phyloP scores from a whole-genome alignment of 1,140 invertebrate species.

The Mercenaria mercenaria region DNA sequence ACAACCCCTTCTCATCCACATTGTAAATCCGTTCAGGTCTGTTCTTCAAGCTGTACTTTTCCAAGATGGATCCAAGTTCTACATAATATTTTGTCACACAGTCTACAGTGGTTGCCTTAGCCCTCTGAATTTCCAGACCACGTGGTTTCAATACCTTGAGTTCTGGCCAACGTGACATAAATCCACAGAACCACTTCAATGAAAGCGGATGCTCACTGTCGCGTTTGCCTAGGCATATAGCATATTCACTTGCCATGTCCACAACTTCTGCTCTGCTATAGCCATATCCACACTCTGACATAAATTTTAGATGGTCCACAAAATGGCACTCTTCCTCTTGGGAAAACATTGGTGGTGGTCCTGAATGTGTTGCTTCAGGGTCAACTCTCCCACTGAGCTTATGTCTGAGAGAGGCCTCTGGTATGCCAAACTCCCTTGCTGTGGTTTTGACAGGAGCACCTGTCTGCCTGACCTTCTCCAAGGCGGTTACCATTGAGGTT shows the following conservation, averaged over 20 bases:
- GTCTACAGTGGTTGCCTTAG: slow-evolving; percentile 25
- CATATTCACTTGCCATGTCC: slow-evolving; percentile 9
- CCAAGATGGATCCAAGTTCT: slow-evolving; percentile 27
- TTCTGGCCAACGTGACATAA: background rate
- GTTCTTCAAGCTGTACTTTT: slow-evolving; percentile 69
- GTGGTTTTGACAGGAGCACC: background rate
- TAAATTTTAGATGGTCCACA: slow-evolving; percentile 17
- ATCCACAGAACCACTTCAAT: slow-evolving; percentile 34
- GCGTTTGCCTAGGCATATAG: background rate
- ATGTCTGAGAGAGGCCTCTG: slow-evolving; percentile 25
- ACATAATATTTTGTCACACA: slow-evolving; percentile 32
- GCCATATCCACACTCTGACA: slow-evolving; percentile 15
- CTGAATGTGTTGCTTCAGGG: slow-evolving; percentile 17
- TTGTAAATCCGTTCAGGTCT: slow-evolving; percentile 82
- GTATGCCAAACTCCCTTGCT: slow-evolving; percentile 32
- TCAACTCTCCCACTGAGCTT: slow-evolving; percentile 35
- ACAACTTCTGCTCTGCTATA: slow-evolving; percentile 40
- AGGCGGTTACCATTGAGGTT: background rate
- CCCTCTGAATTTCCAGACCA: slow-evolving; percentile 14
- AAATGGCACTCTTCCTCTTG: slow-evolving; percentile 18
- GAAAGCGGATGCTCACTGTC: slow-evolving; percentile 21
- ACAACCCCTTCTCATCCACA: slow-evolving; percentile 85
- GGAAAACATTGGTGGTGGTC: slow-evolving; percentile 38
- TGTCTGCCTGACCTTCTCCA: background rate
- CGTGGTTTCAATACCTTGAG: slow-evolving; percentile 24